Evolutionary conservation across 2,113 vertebrate genomes (phyloP).

Genomic region (Hippoglossus stenolepis): DNA sequence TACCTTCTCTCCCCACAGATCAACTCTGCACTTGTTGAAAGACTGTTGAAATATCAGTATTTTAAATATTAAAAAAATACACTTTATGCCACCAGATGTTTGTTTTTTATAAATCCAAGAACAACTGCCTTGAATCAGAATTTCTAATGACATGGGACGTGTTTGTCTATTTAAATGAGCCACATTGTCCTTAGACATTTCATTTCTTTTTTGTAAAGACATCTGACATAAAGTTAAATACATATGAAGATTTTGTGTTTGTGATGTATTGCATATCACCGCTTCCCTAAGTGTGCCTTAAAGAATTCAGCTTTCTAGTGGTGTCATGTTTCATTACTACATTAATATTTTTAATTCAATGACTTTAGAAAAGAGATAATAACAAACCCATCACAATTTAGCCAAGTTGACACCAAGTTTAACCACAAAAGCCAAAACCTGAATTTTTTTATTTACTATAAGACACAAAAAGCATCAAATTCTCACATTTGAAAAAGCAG

Average conservation of each 20-base stretch:
- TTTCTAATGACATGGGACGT: not conserved
- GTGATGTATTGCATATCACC: not conserved
- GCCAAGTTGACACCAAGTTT: too few relatives aligned
- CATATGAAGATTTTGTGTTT: not conserved
- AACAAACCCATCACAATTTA: too few relatives aligned
- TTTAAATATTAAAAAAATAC: not conserved
- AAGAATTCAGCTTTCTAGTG: not conserved
- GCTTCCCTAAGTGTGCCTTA: not conserved
- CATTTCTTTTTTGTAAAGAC: not conserved
- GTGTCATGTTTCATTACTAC: too few relatives aligned
- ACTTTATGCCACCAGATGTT: not conserved
- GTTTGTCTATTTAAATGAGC: not conserved
- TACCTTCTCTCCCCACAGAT: not conserved
- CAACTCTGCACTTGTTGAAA: constrained; percentile 22
- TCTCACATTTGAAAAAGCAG: too few relatives aligned
- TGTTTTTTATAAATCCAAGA: not conserved
- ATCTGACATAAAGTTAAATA: constrained; percentile 26
- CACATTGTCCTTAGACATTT: constrained; percentile 2
- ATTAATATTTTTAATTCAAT: too few relatives aligned
- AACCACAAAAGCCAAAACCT: too few relatives aligned
- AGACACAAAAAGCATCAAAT: too few relatives aligned
- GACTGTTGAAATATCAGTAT: not conserved
- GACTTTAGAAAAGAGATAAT: too few relatives aligned
- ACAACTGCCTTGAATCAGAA: not conserved
- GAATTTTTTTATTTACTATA: too few relatives aligned